These are phyloP conservation scores for Acromyrmex heyeri DNA, from an alignment of 1,140 invertebrate species.

Conservation along the genomic window DNA sequence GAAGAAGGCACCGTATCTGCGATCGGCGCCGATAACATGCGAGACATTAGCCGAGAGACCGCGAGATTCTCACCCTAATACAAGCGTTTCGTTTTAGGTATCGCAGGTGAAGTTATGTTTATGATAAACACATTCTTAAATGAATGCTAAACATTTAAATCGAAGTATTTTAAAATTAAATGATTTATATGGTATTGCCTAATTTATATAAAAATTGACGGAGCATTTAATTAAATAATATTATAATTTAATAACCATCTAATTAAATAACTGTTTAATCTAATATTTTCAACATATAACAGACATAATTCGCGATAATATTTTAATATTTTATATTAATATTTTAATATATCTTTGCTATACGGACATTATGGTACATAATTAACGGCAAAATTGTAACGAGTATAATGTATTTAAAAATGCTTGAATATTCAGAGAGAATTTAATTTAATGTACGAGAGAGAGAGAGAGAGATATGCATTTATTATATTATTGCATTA, in stretches of 20 bases:
- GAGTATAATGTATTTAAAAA: neutral
- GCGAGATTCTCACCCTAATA: constrained; percentile 73
- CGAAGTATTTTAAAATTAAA: neutral
- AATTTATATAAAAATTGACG: neutral
- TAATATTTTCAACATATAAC: neutral
- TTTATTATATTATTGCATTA: neutral
- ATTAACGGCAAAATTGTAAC: neutral
- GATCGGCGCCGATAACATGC: constrained; percentile 81
- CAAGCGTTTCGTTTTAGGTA: constrained; percentile 79
- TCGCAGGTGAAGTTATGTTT: neutral
- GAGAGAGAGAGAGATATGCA: neutral
- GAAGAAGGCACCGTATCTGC: constrained; percentile 77
- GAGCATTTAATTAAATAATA: neutral
- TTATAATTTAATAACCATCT: neutral
- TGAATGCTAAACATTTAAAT: neutral
- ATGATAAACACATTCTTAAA: neutral
- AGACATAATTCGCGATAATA: too few species aligned
- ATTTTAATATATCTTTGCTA: neutral
- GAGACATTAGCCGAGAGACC: constrained; percentile 72
- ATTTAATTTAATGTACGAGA: neutral
- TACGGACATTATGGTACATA: neutral
- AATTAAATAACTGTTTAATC: constrained; percentile 9
- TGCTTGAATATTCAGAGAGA: neutral
- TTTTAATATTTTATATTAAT: neutral
- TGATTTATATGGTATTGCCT: neutral